A percentile compares a stretch with the other conserved stretches of the same genome.
phyloP scores from a whole-genome alignment of 2,113 vertebrate genomes.

The Meriones unguiculatus region DNA sequence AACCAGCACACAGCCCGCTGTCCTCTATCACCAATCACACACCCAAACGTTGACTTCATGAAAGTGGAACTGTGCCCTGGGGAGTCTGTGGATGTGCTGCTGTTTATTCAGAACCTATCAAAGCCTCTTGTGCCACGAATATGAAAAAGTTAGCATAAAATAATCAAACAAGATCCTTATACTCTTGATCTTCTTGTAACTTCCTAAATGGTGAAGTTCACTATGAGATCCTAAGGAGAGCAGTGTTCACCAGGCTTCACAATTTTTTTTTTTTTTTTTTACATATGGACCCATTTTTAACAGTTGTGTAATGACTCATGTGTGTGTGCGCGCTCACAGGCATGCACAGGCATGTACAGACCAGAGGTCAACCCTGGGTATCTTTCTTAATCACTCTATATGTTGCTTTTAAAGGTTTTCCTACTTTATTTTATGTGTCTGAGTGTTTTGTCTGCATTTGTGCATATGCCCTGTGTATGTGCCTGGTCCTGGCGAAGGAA shows the following conservation, averaged over 20 bases:
- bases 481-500: not conserved
- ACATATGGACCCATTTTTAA: not conserved
- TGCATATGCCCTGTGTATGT: not conserved
- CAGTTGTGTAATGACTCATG: not conserved
- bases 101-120: not conserved
- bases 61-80: not conserved
- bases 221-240: not conserved
- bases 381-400: not conserved
- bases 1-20: not conserved
- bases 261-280: not conserved
- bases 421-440: not conserved
- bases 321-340: not conserved
- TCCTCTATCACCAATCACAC: not conserved
- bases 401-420: not conserved
- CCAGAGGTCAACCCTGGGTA: not conserved
- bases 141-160: not conserved
- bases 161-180: not conserved
- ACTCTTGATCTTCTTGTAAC: not conserved
- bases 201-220: not conserved
- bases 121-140: not conserved
- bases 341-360: not conserved
- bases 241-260: not conserved
- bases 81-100: not conserved
- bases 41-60: not conserved
- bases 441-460: not conserved